Conservation (phyloP, 1,140 invertebrate genomes). For the Anastrepha obliqua region DNA sequence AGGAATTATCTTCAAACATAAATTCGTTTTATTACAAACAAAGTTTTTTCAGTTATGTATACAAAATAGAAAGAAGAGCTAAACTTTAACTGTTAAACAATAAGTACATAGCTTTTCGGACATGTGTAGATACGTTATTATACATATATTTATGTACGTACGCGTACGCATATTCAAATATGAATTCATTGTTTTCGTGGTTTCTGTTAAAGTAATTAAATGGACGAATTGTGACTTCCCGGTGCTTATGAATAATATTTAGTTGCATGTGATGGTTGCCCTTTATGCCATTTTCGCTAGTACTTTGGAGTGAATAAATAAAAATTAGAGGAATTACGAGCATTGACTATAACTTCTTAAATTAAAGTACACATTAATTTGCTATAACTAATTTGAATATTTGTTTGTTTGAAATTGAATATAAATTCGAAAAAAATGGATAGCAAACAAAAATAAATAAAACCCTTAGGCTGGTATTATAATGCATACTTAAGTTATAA, state of each 20-base stretch:
- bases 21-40: neutral
- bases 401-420: no score
- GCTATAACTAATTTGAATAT: no score
- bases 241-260: neutral
- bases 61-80: neutral
- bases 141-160: neutral
- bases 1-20: neutral
- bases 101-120: neutral
- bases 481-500: no score
- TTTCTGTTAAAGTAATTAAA: slow-evolving; percentile 10
- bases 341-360: no score
- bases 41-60: neutral
- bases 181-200: neutral
- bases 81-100: neutral
- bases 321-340: no score
- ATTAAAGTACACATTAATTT: no score
- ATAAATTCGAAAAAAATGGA: no score
- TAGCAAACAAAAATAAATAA: no score
- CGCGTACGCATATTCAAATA: neutral
- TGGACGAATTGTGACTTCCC: neutral
- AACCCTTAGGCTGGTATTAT: no score
- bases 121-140: neutral
- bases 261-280: neutral
- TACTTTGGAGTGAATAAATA: no score
- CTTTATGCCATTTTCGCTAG: no score